Percentiles rank a stretch among this genome's conserved stretches.
Evolutionary conservation across 2,797 vertebrate species (phyloP).

Genomic region (Buceros bicornis): DNA sequence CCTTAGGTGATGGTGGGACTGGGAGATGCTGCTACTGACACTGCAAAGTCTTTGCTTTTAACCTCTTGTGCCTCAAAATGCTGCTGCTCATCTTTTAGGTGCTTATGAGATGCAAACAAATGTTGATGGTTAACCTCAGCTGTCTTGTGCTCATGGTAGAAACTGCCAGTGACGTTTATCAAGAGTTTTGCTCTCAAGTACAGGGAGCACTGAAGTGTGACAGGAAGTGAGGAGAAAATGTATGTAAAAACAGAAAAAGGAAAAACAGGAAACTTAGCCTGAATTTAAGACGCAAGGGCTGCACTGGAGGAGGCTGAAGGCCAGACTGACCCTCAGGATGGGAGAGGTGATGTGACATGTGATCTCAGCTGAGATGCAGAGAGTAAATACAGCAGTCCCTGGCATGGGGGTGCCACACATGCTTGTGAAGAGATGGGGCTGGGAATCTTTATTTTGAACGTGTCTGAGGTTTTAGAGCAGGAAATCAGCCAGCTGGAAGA

Average conservation of each 20-base stretch:
- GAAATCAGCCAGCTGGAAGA: neutral
- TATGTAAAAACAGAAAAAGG: conserved; percentile 52
- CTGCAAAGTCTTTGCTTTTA: neutral
- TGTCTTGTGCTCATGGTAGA: neutral
- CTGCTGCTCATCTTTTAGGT: neutral
- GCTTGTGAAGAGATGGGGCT: neutral
- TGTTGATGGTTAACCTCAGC: conserved; percentile 35
- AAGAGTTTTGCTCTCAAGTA: neutral
- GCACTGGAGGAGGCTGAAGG: neutral
- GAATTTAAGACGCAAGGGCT: neutral
- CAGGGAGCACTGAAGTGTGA: neutral
- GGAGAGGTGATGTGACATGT: neutral
- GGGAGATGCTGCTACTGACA: neutral
- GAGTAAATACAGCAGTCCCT: neutral
- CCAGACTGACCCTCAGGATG: neutral
- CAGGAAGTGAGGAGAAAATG: conserved; percentile 26
- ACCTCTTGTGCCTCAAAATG: neutral
- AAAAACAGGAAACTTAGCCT: neutral
- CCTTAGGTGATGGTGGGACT: neutral
- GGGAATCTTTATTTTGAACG: neutral
- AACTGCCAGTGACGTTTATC: neutral
- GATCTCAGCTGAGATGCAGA: neutral
- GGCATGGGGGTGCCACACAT: neutral
- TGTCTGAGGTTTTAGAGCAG: neutral
- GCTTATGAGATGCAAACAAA: neutral